Conservation (phyloP, 2,888 invertebrate genomes). For the Pristionchus exspectatus region DNA sequence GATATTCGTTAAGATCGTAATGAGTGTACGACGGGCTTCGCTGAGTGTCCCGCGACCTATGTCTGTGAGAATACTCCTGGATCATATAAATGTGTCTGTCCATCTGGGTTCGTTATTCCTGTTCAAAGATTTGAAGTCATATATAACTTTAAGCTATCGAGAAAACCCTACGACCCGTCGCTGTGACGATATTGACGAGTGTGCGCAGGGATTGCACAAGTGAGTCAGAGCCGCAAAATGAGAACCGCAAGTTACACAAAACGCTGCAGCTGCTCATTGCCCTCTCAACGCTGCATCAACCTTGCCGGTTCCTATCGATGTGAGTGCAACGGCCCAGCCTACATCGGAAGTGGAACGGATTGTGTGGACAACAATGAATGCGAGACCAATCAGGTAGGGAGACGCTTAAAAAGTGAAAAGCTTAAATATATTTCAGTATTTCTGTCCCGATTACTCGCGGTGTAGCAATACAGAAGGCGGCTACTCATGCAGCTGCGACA, state of each 20-base stretch:
- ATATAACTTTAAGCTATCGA: constrained; percentile 88
- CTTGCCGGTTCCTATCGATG: constrained; percentile 54
- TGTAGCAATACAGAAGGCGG: constrained; percentile 30
- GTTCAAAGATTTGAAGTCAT: constrained; percentile 78
- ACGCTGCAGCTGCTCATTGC: background rate
- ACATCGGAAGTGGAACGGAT: constrained; percentile 7
- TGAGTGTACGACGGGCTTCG: constrained; percentile 35
- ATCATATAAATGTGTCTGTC: constrained; percentile 47
- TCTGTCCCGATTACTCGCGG: constrained; percentile 37
- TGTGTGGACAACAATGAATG: constrained; percentile 56
- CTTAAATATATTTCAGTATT: background rate
- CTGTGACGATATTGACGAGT: constrained; percentile 49
- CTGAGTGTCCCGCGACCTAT: constrained; percentile 76
- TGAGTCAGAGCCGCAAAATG: background rate
- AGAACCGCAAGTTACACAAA: background rate
- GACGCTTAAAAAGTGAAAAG: background rate
- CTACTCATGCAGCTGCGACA: constrained; percentile 47
- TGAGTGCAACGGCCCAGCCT: constrained; percentile 53
- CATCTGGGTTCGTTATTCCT: constrained; percentile 13
- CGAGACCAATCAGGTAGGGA: constrained; percentile 18
- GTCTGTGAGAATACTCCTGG: constrained; percentile 39
- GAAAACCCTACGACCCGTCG: background rate
- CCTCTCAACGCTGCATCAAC: constrained; percentile 55
- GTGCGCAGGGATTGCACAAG: background rate
- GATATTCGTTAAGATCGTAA: constrained; percentile 16